These are phyloP conservation scores for Eueremaeus valkanovi DNA, from an alignment of 2,888 invertebrate genomes.

Conservation along the genomic window DNA sequence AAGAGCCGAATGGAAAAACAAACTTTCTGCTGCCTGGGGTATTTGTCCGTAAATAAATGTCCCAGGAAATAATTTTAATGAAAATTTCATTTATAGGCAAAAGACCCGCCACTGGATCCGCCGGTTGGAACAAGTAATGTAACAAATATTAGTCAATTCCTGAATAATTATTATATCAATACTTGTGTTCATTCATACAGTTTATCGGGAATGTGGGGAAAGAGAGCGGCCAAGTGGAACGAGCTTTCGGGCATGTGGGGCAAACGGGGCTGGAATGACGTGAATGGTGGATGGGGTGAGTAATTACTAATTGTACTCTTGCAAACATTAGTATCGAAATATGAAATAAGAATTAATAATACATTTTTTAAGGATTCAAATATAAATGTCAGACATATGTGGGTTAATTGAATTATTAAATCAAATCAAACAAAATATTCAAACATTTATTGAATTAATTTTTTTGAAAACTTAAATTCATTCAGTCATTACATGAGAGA, in stretches of 20 bases:
- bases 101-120: not conserved
- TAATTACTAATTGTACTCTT: not conserved
- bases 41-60: not conserved
- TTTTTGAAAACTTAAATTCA: too few species aligned
- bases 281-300: slow-evolving; percentile 41
- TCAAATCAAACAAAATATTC: not conserved
- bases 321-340: not conserved
- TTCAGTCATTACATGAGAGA: not conserved
- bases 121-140: slow-evolving; percentile 41
- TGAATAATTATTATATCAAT: too few species aligned
- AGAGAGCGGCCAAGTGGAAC: slow-evolving; percentile 39
- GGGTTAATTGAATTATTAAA: not conserved
- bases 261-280: slow-evolving; percentile 40
- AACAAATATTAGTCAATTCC: too few species aligned
- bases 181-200: too few species aligned
- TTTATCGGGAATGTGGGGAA: slow-evolving; percentile 42
- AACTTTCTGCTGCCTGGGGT: slow-evolving; percentile 41
- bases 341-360: not conserved
- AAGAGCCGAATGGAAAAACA: slow-evolving; percentile 42
- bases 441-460: too few species aligned
- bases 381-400: not conserved
- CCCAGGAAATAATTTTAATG: not conserved
- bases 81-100: not conserved
- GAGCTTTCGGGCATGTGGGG: slow-evolving; percentile 41
- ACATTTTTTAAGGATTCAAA: not conserved